Percentiles rank a stretch among this genome's conserved stretches.
These are phyloP conservation scores for Loxodonta africana DNA, from an alignment of 2,113 vertebrate genomes.

Conservation along the genomic window DNA sequence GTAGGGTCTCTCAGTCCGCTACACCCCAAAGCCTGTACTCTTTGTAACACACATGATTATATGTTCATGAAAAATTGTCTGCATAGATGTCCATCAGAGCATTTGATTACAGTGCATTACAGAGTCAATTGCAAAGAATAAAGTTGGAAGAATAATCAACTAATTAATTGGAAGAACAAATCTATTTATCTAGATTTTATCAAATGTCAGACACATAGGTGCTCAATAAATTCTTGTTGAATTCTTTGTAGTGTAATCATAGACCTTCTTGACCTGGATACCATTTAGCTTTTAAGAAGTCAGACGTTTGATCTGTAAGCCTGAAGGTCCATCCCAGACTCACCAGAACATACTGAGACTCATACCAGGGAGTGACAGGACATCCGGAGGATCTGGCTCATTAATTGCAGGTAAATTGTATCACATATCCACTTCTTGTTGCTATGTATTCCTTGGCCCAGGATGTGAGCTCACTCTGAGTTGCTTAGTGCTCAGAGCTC, in stretches of 20 bases:
- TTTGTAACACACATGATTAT: background rate
- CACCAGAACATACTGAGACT: background rate
- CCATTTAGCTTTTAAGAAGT: background rate
- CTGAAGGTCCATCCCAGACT: background rate
- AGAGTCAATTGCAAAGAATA: no score
- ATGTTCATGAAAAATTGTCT: background rate
- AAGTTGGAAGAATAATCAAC: no score
- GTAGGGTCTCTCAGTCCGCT: background rate
- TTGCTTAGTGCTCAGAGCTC: background rate
- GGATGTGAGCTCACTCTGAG: background rate
- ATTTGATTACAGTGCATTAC: no score
- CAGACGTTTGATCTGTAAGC: background rate
- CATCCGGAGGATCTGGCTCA: background rate
- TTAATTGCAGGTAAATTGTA: background rate
- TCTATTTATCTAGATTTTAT: no score
- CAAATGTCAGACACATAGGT: no score
- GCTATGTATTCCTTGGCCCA: background rate
- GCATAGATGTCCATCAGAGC: background rate
- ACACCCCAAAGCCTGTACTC: background rate
- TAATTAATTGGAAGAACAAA: no score
- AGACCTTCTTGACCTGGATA: background rate
- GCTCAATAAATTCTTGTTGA: background rate
- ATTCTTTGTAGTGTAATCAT: background rate
- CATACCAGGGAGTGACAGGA: background rate
- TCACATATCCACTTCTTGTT: background rate